Base-by-base conservation (phyloP, 2,113 vertebrate genomes). In the Limnothrissa miodon region DNA sequence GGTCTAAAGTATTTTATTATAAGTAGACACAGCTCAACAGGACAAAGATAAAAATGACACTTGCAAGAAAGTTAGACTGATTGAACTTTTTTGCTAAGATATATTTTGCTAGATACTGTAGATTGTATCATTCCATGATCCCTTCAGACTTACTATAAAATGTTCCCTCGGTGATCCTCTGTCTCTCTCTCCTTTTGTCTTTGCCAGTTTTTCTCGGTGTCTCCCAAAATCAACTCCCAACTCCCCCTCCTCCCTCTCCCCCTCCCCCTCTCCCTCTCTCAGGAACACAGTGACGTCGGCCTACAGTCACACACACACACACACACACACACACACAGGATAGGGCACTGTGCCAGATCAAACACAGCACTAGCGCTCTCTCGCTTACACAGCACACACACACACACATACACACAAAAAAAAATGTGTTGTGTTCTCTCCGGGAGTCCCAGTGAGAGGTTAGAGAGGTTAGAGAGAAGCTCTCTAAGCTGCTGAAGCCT, bases 281-380 rank as follows among this genome's bases (percentile, higher is more conserved):
- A 25, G 59, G 59, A 7, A 5, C 25, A n/a, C 7, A 62, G 59
- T 59, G 51, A 19, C 48, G 48, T 53, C 8, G 59, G n/a, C 6
- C n/a, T 29, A n/a, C 59, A 29, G 59, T 29, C 83, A 79, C 33
- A n/a, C 45, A 51, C 84, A 85, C 82, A 70, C 44, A 78, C 42
- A 48, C 42, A 74, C 33, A 45, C 66, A 42, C 33, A 39, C 44
- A 45, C 62, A 39, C 81, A 51, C 17, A 59, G 33, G 66, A 74
- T 74, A 29, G 29, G 66, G 66, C 66, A 36, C 66, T 13, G 33
- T 74, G 66, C 66, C 66, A 74, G 33, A 33, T 21, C 66, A 74
- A 74, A 74, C 66, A 74, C 29, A 74, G 15, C 4, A 29, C 29
- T 70, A 3, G 29, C 66, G 17, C 66, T 36, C 66, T 36, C 66